Conservation (phyloP, 2,888 invertebrate species). For the Heliconius ismenius region DNA sequence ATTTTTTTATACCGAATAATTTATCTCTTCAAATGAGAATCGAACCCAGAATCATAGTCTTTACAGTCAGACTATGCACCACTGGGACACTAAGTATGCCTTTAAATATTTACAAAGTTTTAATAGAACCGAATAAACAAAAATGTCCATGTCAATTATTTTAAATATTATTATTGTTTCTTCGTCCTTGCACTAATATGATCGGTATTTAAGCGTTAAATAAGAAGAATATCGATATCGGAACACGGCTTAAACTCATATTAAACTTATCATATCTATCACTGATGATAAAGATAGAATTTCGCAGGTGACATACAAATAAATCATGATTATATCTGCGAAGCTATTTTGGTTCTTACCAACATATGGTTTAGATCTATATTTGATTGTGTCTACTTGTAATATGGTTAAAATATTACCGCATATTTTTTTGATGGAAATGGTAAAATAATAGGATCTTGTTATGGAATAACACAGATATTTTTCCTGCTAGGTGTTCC, state of each 20-base stretch:
- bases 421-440: constrained; percentile 15
- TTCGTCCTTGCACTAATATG: background rate
- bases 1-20: too few species aligned
- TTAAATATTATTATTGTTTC: background rate
- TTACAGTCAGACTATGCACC: too few species aligned
- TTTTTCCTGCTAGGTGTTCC: background rate
- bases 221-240: constrained; percentile 32
- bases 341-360: constrained; percentile 17
- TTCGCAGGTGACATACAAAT: constrained; percentile 25
- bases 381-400: background rate
- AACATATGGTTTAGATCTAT: background rate
- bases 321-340: constrained; percentile 11
- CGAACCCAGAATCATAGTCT: too few species aligned
- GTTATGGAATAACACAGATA: background rate
- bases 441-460: constrained; percentile 22
- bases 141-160: background rate
- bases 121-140: background rate
- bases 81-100: too few species aligned
- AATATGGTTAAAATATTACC: constrained; percentile 21
- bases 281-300: constrained; percentile 25
- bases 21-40: too few species aligned
- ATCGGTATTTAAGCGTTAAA: constrained; percentile 4
- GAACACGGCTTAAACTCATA: constrained; percentile 36
- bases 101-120: too few species aligned
- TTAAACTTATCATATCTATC: constrained; percentile 31